Evolutionary conservation across 2,888 invertebrate genomes (phyloP).

Genomic region (Phragmatobia fuliginosa): DNA sequence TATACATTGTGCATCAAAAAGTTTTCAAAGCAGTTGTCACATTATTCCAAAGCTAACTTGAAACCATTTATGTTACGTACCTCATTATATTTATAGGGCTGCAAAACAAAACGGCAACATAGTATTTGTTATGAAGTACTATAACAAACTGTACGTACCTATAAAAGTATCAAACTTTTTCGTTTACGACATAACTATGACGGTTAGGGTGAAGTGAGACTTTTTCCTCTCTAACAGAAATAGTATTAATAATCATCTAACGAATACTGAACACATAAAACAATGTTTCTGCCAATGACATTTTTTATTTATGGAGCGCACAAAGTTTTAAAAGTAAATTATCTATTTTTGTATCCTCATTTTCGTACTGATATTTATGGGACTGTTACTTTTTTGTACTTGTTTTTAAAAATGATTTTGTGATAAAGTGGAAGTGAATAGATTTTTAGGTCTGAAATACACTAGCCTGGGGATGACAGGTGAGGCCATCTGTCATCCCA

Average conservation of each 20-base stretch:
- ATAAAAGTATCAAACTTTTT: conserved; percentile 40
- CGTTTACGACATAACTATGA: conserved; percentile 33
- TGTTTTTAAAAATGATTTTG: not conserved
- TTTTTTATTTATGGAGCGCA: not conserved
- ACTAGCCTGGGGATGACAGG: no score
- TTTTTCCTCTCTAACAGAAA: not conserved
- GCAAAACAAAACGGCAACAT: not conserved
- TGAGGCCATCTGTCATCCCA: no score
- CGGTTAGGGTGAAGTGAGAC: not conserved
- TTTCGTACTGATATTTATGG: not conserved
- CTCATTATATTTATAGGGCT: not conserved
- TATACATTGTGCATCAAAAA: not conserved
- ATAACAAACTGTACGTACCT: not conserved
- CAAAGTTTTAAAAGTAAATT: not conserved
- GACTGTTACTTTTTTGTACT: not conserved
- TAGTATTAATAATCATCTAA: not conserved
- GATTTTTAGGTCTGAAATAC: not conserved
- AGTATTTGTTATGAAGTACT: not conserved
- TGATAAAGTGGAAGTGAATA: not conserved
- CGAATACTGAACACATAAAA: not conserved
- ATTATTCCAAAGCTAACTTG: not conserved
- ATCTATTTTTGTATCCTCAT: not conserved
- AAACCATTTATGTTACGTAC: not conserved
- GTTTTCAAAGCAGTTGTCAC: not conserved
- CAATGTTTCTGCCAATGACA: not conserved